phyloP scores from a whole-genome alignment of 2,113 vertebrate species.

The Neodon shergylaensis region DNA sequence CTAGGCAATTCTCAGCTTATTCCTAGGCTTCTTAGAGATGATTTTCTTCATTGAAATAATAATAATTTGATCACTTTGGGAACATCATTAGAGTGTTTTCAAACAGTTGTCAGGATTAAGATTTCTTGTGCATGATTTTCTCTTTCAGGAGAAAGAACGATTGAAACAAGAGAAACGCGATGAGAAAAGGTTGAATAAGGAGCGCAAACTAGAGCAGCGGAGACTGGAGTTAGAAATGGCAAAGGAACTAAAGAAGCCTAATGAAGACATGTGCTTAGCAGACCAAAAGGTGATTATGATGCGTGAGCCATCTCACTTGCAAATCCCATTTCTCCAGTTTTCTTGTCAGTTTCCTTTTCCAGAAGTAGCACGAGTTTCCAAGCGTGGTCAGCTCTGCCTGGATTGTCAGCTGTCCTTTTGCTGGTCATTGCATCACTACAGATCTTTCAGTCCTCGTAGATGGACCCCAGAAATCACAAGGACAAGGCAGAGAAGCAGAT shows the following conservation, averaged over 20 bases:
- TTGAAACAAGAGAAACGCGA: conserved; percentile 96
- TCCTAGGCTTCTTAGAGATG: conserved; percentile 22
- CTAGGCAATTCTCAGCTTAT: conserved; percentile 27
- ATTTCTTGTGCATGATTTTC: conserved; percentile 69
- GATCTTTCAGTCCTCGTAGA: background rate
- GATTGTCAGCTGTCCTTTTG: background rate
- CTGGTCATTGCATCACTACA: background rate
- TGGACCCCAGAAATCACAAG: background rate
- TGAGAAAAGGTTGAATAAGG: conserved; percentile 96
- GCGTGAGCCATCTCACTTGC: conserved; percentile 15
- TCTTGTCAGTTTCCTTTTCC: conserved; percentile 41
- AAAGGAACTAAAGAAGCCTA: conserved; percentile 96
- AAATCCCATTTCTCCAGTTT: conserved; percentile 45
- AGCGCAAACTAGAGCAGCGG: conserved; percentile 93
- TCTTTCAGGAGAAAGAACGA: conserved; percentile 92
- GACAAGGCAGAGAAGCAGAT: background rate
- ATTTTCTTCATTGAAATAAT: conserved; percentile 39
- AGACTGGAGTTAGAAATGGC: conserved; percentile 95
- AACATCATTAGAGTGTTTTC: conserved; percentile 58
- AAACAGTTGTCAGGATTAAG: conserved; percentile 58
- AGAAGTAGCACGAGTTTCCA: background rate
- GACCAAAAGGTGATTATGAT: conserved; percentile 93
- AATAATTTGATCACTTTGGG: conserved; percentile 31
- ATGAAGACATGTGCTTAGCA: conserved; percentile 96
- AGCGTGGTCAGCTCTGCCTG: background rate